Base-by-base conservation (phyloP, 2,113 vertebrate genomes). In the Pleuronectes platessa region DNA sequence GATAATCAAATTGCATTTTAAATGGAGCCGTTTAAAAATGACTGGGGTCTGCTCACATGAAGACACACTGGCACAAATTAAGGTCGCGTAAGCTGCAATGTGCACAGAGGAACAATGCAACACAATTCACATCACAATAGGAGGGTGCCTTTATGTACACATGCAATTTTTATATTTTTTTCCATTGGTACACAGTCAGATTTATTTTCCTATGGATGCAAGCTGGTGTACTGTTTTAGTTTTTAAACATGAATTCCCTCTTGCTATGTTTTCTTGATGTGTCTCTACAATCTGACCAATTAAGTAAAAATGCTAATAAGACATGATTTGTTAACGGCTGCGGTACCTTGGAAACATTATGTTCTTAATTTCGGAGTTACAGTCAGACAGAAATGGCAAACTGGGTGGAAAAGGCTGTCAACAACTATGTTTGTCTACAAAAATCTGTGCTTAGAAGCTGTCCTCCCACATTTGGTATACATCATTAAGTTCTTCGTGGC, bases 1-100 rank as follows among this genome's bases (percentile, higher is more conserved):
- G 94, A 94, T 94, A 94, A 95, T 95, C 94, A 95, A 94, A 95
- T 94, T 94, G 94, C 93, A 95, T 95, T 95, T 95, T 94, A 95
- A 95, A 95, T 94, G 93, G 94, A 92, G 91, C 91, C 82, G 90
- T 94, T 95, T 95, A 94, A 94, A 94, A 92, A 94, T 89, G 93
- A 94, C 94, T 92, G 78, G 83, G 84, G 91, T 91, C 90, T 91
- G 92, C 89, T 93, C 84, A 89, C 87, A 88, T 84, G 85, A 92
- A 94, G 90, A 89, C 89, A 87, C 87, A 87, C 86, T 90, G 89
- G 90, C 86, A 83, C 90, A 94, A 94, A 94, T 94, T 89, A 93
- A 88, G 90, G 84, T 84, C 15, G 73, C 94, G 90, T 89, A 93
- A 86, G 89, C 79, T 86, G 81, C 81, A 76, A 78, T 91, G 89